Evolutionary conservation across 2,113 vertebrate genomes (phyloP).

Genomic region (Donacobius atricapilla): DNA sequence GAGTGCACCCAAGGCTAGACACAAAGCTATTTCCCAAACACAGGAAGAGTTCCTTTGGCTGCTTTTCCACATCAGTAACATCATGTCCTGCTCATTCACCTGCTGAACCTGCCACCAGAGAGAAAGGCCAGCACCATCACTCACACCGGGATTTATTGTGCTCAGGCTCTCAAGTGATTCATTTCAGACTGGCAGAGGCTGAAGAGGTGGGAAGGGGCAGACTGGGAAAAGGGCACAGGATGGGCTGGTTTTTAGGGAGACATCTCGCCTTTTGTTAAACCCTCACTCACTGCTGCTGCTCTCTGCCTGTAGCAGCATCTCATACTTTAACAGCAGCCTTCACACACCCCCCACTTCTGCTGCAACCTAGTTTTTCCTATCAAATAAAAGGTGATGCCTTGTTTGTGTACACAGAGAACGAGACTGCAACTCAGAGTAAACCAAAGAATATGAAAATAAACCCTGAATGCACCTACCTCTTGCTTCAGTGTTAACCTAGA

Average conservation of each 20-base stretch:
- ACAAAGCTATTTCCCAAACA: neutral
- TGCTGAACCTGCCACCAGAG: neutral
- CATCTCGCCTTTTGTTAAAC: neutral
- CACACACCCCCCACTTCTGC: neutral
- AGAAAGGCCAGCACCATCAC: neutral
- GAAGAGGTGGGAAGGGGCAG: neutral
- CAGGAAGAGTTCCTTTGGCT: neutral
- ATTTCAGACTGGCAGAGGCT: neutral
- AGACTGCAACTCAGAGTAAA: neutral
- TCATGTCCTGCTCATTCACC: neutral
- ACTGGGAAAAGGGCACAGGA: neutral
- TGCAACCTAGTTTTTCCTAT: neutral
- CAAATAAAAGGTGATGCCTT: neutral
- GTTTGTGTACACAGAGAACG: neutral
- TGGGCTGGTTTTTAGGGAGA: neutral
- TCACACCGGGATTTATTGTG: neutral
- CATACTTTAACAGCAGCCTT: neutral
- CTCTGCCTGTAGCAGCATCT: neutral
- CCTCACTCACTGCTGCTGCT: neutral
- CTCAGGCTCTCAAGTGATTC: neutral
- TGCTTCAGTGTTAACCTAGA: conserved; percentile 90
- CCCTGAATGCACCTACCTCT: conserved; percentile 74
- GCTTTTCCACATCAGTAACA: neutral
- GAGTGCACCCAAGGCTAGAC: neutral
- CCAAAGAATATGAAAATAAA: neutral